Evolutionary conservation across 1,140 invertebrate genomes (phyloP).

Genomic region (Brachionus angularis): DNA sequence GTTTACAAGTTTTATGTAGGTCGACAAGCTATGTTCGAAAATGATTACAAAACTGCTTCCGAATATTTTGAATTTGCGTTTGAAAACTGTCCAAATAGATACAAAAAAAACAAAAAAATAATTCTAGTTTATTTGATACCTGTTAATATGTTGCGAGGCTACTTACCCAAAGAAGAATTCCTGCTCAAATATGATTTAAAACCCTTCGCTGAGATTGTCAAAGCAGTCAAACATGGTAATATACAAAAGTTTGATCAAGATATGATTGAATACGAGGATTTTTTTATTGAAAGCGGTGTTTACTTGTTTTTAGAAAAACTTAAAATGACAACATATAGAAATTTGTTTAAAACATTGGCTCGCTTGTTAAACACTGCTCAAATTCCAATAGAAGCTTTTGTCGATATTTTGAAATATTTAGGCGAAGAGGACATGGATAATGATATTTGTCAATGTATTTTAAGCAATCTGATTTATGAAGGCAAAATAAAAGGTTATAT

Average conservation of each 20-base stretch:
- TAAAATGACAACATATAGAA: constrained; percentile 87
- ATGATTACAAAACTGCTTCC: constrained; percentile 85
- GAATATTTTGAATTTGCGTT: constrained; percentile 87
- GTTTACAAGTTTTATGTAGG: constrained; percentile 96
- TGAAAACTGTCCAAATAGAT: constrained; percentile 76
- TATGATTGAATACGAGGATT: constrained; percentile 77
- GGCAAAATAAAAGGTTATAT: constrained; percentile 84
- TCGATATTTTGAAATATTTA: constrained; percentile 70
- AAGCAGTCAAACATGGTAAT: constrained; percentile 81
- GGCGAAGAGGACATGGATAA: constrained; percentile 75
- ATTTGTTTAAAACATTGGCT: constrained; percentile 90
- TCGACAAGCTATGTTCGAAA: constrained; percentile 94
- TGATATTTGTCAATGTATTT: constrained; percentile 90
- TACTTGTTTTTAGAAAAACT: constrained; percentile 94
- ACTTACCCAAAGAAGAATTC: constrained; percentile 74
- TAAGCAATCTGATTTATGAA: constrained; percentile 91
- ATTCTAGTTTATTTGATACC: constrained; percentile 94
- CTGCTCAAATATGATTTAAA: constrained; percentile 82
- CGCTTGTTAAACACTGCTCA: constrained; percentile 76
- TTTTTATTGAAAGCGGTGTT: constrained; percentile 90
- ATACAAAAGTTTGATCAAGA: constrained; percentile 75
- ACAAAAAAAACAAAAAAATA: constrained; percentile 79
- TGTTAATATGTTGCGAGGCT: constrained; percentile 88
- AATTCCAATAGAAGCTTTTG: constrained; percentile 77
- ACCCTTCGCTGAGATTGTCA: constrained; percentile 80